phyloP scores from a whole-genome alignment of 2,113 vertebrate species.

The Capra hircus region DNA sequence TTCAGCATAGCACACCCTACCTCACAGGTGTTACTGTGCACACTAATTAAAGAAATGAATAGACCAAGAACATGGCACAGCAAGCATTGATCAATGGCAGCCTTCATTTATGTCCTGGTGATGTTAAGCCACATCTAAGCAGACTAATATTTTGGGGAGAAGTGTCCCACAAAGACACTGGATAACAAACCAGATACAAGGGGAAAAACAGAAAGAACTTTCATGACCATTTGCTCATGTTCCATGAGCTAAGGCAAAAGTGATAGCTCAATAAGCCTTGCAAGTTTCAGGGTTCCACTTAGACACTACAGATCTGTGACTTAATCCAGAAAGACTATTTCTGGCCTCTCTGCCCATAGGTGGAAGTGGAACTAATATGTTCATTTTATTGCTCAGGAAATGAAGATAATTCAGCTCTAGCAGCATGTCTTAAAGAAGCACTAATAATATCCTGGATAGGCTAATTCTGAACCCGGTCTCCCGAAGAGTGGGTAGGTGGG shows the following conservation, averaged over 20 bases:
- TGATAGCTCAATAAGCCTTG: not conserved
- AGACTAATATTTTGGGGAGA: not conserved
- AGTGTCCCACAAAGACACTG: not conserved
- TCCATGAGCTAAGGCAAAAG: not conserved
- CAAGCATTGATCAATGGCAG: not conserved
- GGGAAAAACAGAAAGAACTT: not conserved
- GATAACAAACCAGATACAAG: not conserved
- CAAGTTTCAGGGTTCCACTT: not conserved
- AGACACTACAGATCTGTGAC: not conserved
- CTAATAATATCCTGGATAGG: not conserved
- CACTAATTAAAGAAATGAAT: not conserved
- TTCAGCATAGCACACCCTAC: not conserved
- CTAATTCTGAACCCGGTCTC: not conserved
- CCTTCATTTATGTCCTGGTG: not conserved
- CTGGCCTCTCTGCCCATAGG: not conserved
- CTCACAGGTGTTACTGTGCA: not conserved
- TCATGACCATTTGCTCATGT: not conserved
- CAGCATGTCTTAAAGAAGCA: not conserved
- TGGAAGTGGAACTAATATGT: not conserved
- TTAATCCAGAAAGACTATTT: conserved; percentile 2
- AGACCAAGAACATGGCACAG: not conserved
- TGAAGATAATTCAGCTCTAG: not conserved
- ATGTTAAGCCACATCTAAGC: not conserved
- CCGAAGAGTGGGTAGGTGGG: not conserved
- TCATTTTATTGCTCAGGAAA: not conserved